Evolutionary conservation across 2,113 vertebrate species (phyloP).

Genomic region (Poeciliopsis turrubarensis): DNA sequence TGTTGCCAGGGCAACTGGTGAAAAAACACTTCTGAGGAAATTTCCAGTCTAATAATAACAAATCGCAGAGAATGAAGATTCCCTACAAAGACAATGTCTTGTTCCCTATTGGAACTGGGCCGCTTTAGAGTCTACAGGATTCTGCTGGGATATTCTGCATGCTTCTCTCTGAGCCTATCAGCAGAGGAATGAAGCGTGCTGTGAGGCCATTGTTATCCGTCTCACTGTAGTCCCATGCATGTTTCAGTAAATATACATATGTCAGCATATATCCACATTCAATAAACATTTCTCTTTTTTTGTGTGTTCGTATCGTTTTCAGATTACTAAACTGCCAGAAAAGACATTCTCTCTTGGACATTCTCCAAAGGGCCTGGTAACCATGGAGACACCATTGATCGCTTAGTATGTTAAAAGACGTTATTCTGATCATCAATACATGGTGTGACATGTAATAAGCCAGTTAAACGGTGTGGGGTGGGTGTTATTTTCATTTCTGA

Average conservation of each 20-base stretch:
- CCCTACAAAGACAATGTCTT: constrained; percentile 65
- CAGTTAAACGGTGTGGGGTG: background rate
- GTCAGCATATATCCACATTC: background rate
- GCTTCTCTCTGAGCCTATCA: background rate
- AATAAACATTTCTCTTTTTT: background rate
- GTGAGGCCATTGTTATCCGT: background rate
- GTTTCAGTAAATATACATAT: background rate
- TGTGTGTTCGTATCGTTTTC: constrained; percentile 6
- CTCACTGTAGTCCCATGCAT: background rate
- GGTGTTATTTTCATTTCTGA: constrained; percentile 21
- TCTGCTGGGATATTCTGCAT: constrained; percentile 13
- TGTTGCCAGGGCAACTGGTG: constrained; percentile 91
- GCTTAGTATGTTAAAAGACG: constrained; percentile 50
- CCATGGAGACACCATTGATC: constrained; percentile 56
- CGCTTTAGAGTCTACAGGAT: constrained; percentile 43
- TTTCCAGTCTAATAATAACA: constrained; percentile 92
- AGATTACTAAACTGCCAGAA: constrained; percentile 14
- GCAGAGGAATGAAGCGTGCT: background rate
- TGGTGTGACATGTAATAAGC: constrained; percentile 6
- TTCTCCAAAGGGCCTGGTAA: constrained; percentile 43
- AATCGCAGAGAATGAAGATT: constrained; percentile 82
- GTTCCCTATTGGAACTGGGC: constrained; percentile 53
- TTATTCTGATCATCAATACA: constrained; percentile 29
- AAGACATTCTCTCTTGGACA: constrained; percentile 17
- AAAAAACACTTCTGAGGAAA: constrained; percentile 86